phyloP scores from a whole-genome alignment of 2,888 invertebrate species.

The Drosophila quinaria region DNA sequence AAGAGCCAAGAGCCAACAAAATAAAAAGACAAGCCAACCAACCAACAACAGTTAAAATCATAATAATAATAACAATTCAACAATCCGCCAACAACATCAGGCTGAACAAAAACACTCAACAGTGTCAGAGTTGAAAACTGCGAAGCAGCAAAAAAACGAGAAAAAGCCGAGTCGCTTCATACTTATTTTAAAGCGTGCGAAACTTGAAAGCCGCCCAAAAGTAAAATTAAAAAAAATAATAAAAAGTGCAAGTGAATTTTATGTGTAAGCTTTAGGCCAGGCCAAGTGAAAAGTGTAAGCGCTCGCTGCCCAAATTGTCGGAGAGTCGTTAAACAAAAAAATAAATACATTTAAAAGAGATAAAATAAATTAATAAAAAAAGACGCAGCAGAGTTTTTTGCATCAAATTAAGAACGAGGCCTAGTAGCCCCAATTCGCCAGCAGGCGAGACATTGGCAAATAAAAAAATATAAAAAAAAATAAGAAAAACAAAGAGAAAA shows the following conservation, averaged over 20 bases:
- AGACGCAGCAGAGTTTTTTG: constrained; percentile 11
- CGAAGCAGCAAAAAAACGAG: not conserved
- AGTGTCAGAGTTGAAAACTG: constrained; percentile 30
- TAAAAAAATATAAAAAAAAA: constrained; percentile 34
- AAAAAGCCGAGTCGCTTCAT: not conserved
- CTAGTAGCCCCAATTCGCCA: constrained; percentile 78
- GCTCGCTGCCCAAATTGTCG: not conserved
- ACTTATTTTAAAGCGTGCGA: constrained; percentile 42
- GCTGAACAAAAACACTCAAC: constrained; percentile 15
- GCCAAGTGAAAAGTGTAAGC: constrained; percentile 46
- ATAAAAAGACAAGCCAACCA: constrained; percentile 24
- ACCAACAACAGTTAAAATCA: constrained; percentile 3
- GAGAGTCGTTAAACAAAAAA: constrained; percentile 19
- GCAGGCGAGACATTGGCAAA: constrained; percentile 54
- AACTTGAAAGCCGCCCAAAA: constrained; percentile 36
- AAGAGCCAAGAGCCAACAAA: constrained; percentile 30
- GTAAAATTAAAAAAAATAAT: not conserved
- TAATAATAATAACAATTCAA: constrained; percentile 15
- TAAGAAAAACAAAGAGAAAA: constrained; percentile 1
- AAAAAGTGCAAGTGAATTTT: constrained; percentile 75
- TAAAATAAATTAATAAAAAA: constrained; percentile 19
- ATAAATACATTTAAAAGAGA: constrained; percentile 12
- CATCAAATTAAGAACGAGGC: constrained; percentile 78
- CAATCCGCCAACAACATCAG: constrained; percentile 11
- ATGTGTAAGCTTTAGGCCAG: constrained; percentile 30